phyloP scores from a whole-genome alignment of 1,140 invertebrate species.

The Proctacanthus coquilletti region DNA sequence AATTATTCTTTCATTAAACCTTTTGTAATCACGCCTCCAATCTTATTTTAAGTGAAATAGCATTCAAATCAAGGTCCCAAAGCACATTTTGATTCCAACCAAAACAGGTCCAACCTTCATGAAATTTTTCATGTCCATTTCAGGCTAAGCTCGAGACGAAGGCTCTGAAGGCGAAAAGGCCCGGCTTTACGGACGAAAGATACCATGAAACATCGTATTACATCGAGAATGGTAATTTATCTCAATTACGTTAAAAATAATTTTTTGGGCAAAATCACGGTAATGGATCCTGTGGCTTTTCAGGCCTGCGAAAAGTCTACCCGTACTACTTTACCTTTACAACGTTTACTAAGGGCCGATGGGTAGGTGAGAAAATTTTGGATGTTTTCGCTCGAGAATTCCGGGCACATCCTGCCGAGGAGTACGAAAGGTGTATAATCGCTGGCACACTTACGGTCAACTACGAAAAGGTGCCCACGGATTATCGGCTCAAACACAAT shows the following conservation, averaged over 20 bases:
- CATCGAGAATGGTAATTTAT: slow-evolving; percentile 80
- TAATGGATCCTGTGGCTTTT: too few relatives aligned
- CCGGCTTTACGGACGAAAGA: slow-evolving; percentile 79
- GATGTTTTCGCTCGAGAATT: slow-evolving; percentile 93
- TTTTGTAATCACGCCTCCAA: too few relatives aligned
- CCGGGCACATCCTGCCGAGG: slow-evolving; percentile 76
- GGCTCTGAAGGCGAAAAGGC: slow-evolving; percentile 79
- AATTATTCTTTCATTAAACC: too few relatives aligned
- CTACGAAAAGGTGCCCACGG: slow-evolving; percentile 78
- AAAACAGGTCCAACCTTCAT: too few relatives aligned
- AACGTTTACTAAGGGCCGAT: slow-evolving; percentile 92
- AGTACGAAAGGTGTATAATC: slow-evolving; percentile 80
- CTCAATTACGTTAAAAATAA: background rate
- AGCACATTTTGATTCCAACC: too few relatives aligned
- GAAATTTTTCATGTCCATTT: too few relatives aligned
- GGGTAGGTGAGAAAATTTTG: slow-evolving; percentile 87
- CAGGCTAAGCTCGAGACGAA: slow-evolving; percentile 89
- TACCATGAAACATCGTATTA: slow-evolving; percentile 94
- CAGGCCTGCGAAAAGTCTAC: slow-evolving; percentile 93
- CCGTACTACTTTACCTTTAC: slow-evolving; percentile 97
- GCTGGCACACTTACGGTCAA: slow-evolving; percentile 88
- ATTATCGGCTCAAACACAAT: slow-evolving; percentile 87
- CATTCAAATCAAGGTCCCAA: too few relatives aligned
- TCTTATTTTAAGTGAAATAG: too few relatives aligned
- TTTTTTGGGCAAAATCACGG: too few relatives aligned